Conservation (phyloP, 2,888 invertebrate species). For the Ceramica pisi region DNA sequence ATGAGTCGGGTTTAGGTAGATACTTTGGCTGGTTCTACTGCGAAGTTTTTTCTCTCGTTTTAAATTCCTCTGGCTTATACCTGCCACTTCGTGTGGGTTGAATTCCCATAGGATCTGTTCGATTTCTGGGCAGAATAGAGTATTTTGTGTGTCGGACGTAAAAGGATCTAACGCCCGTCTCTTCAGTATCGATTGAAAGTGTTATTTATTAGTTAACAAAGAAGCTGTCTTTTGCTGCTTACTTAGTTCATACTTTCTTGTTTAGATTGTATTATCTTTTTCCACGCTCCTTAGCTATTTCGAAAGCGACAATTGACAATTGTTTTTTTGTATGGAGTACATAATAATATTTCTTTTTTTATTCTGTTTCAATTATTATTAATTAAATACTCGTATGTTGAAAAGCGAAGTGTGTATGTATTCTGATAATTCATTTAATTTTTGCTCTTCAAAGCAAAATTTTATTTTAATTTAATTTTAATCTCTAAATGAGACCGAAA, state of each 20-base stretch:
- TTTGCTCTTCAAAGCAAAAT: too few species aligned
- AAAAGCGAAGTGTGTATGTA: too few species aligned
- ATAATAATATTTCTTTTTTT: too few species aligned
- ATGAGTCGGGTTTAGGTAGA: slow-evolving; percentile 39
- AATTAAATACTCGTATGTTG: too few species aligned
- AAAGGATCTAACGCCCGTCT: slow-evolving; percentile 36
- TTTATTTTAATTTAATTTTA: too few species aligned
- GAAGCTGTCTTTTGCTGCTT: slow-evolving; percentile 4
- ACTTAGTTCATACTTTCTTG: not conserved
- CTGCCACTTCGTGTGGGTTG: slow-evolving; percentile 25
- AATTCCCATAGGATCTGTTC: slow-evolving; percentile 45
- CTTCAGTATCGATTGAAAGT: slow-evolving; percentile 21
- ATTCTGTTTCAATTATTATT: too few species aligned
- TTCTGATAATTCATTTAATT: too few species aligned
- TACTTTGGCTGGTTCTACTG: slow-evolving; percentile 1
- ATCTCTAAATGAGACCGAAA: too few species aligned
- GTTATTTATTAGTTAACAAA: slow-evolving; percentile 40
- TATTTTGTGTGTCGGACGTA: slow-evolving; percentile 37
- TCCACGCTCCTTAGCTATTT: not conserved
- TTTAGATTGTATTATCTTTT: slow-evolving; percentile 5
- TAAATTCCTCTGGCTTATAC: slow-evolving; percentile 44
- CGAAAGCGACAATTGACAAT: not conserved
- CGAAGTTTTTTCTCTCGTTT: slow-evolving; percentile 34
- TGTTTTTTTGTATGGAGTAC: too few species aligned
- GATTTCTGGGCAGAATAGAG: slow-evolving; percentile 37